phyloP scores from a whole-genome alignment of 2,797 vertebrate species.

The Diplodus sargus region DNA sequence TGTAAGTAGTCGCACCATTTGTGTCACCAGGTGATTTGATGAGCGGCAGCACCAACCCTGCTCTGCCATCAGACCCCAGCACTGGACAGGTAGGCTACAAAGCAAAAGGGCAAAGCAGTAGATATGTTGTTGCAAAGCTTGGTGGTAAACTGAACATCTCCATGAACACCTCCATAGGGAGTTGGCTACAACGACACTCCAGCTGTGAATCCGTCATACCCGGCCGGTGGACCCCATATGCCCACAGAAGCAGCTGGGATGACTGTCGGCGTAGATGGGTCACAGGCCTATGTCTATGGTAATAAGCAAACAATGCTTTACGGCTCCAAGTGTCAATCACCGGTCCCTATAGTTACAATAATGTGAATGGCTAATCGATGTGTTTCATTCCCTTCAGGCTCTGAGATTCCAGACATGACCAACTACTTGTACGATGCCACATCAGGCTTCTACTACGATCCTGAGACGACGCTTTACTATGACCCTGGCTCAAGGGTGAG shows the following conservation, averaged over 20 bases:
- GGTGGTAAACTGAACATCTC: neutral
- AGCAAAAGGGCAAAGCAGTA: neutral
- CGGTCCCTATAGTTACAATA: no score
- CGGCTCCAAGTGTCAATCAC: no score
- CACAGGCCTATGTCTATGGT: constrained; percentile 75
- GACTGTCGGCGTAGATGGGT: constrained; percentile 47
- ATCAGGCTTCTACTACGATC: constrained; percentile 97
- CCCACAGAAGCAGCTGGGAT: constrained; percentile 60
- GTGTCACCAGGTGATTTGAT: constrained; percentile 63
- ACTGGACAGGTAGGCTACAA: constrained; percentile 64
- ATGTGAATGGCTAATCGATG: neutral
- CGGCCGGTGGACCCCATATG: constrained; percentile 41
- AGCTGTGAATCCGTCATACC: constrained; percentile 52
- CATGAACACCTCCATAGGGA: constrained; percentile 47
- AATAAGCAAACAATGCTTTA: neutral
- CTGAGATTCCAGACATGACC: constrained; percentile 90
- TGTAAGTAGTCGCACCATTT: neutral
- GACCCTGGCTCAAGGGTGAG: constrained; percentile 94
- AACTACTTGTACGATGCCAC: constrained; percentile 95
- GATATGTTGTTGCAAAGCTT: neutral
- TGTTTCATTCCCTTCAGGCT: constrained; percentile 59
- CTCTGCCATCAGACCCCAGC: constrained; percentile 50
- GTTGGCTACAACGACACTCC: constrained; percentile 58
- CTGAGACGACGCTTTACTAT: constrained; percentile 94
- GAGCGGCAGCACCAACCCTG: constrained; percentile 42